phyloP scores from a whole-genome alignment of 2,113 vertebrate species.

The Urocitellus parryii region DNA sequence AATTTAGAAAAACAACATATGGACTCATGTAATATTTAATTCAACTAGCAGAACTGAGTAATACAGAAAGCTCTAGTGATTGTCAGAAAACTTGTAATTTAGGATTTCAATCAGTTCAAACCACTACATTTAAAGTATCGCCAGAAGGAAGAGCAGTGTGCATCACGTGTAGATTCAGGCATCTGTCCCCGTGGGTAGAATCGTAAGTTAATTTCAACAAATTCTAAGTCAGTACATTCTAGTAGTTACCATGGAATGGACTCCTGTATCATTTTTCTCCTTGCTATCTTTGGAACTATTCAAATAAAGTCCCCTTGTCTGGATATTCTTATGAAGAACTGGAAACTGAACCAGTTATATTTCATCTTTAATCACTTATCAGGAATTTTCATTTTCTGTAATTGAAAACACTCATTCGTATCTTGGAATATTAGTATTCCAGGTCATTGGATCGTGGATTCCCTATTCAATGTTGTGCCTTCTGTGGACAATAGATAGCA shows the following conservation, averaged over 20 bases:
- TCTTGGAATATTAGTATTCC: not conserved
- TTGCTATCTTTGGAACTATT: not conserved
- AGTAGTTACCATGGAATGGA: not conserved
- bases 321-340: not conserved
- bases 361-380: not conserved
- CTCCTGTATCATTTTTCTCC: not conserved
- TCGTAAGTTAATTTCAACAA: slow-evolving; percentile 14
- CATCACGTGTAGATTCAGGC: slow-evolving; percentile 17
- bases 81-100: slow-evolving; percentile 67
- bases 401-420: not conserved
- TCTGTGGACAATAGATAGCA: not conserved
- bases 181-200: slow-evolving; percentile 37
- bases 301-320: not conserved
- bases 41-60: slow-evolving; percentile 49
- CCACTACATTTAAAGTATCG: slow-evolving; percentile 62
- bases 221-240: not conserved
- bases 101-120: slow-evolving; percentile 63
- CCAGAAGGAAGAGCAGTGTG: slow-evolving; percentile 60
- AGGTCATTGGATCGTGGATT: not conserved
- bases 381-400: not conserved
- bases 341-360: not conserved
- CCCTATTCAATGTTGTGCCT: not conserved
- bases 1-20: slow-evolving; percentile 77
- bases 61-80: slow-evolving; percentile 67
- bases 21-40: slow-evolving; percentile 77